These are phyloP conservation scores for Tympanuchus pallidicinctus DNA, from an alignment of 2,113 vertebrate species.

Conservation along the genomic window DNA sequence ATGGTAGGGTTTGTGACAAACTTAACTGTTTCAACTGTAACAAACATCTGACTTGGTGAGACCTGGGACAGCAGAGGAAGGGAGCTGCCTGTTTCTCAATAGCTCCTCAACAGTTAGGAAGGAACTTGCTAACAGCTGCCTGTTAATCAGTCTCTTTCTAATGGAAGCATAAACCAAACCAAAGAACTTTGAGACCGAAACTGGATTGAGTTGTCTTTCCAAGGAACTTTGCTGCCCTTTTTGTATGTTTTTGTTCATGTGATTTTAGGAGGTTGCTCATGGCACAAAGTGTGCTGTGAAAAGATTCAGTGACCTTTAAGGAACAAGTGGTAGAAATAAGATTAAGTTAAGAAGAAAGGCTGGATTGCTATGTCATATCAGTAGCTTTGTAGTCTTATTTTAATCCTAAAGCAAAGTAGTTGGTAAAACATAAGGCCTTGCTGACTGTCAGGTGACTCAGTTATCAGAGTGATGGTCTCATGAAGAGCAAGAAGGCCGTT, in stretches of 20 bases:
- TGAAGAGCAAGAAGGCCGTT: not conserved
- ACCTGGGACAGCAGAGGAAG: not conserved
- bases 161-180: not conserved
- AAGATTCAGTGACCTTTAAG: not conserved
- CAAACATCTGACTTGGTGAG: not conserved
- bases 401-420: not conserved
- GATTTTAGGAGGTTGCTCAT: not conserved
- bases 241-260: accelerated
- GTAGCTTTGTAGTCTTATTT: not conserved
- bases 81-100: not conserved
- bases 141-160: not conserved
- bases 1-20: not conserved
- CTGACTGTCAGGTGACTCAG: not conserved
- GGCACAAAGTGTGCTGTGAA: not conserved
- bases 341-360: not conserved
- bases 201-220: not conserved
- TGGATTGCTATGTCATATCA: not conserved
- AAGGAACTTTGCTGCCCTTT: not conserved
- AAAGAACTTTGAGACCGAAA: not conserved
- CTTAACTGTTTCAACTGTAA: not conserved
- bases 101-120: not conserved
- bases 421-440: not conserved
- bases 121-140: not conserved
- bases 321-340: not conserved
- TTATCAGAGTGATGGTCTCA: not conserved